Evolutionary conservation across 2,797 vertebrate species (phyloP), one percentile per base, ranked within the genome.

Genomic region (Coregonus ussuriensis): DNA sequence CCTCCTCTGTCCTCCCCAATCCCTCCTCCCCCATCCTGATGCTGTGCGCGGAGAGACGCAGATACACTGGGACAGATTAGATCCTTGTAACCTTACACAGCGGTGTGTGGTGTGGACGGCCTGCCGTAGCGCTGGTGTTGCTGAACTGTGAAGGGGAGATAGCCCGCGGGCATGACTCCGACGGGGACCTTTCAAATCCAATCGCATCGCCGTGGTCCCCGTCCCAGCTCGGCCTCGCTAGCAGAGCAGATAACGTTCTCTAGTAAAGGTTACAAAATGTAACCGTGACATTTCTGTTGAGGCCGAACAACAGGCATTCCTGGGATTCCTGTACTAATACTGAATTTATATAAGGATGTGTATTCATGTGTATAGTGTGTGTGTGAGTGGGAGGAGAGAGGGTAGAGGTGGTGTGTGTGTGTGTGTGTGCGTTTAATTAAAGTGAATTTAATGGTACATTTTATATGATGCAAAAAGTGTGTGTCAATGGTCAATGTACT

Each of bases 131-230:
- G 85, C 88, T 89, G 84, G 89, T 91, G 87, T 84, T 88, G 84
- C 88, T 92, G 87, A 92, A 91, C 91, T 92, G 89, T 88, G 85
- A 91, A 92, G 82, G 83, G 79, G 84, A 93, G 89, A 93, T 88
- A 84, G 92, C 91, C 91, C 54, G 75, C 66, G 91, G 93, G 91
- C 88, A 87, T 62, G 79, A 84, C 89, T 89, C 81, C 81, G 87
- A 92, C 83, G 89, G 89, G 89, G 90, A 95, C 94, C 93, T 95
- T 95, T 94, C 92, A 92, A 93, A 95, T 93, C 87, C 86, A 88
- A 93, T 94, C 82, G 87, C 83, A 77, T 93, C 82, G 86, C 74
- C 75, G 82, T 65, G 86, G 81, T 86, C 80, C 88, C 85, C 4
- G 67, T 80, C 88, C 88, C 74, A 78, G 70, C 86, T 59, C 25